Base-by-base conservation (phyloP, 2,797 vertebrate genomes). In the Hydrocynus forskahlii region DNA sequence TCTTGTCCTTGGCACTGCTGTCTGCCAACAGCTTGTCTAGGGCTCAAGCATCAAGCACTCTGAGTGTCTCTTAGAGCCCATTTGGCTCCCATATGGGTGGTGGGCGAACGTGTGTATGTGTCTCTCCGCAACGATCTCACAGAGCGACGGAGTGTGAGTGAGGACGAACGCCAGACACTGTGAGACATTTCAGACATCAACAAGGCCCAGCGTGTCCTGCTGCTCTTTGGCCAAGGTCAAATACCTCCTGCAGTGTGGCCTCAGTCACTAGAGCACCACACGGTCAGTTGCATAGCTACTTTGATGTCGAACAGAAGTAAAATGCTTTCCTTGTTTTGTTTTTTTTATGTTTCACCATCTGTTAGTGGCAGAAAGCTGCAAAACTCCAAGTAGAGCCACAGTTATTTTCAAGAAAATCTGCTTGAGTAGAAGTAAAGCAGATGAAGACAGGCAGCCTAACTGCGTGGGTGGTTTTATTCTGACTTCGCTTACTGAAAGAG, bases 51-150 rank as follows among this genome's bases (percentile, higher is more conserved):
- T 54, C 45, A 43, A 81, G 54, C 72, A 69, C 79, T 55, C n/a
- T 21, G 29, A 64, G 23, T 23, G 23, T 69, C 73, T 75, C 64
- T 70, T 52, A 60, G 64, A 13, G 79, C 71, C 72, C 35, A 35
- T 81, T 81, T 81, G 73, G 80, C 66, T 81, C 57, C 67, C 74
- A 81, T 76, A 81, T 60, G 80, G 66, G 25, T 17, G 50, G 80
- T 81, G 80, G 74, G 80, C 80, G 80, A 63, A 10, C 13, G 66
- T 21, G 66, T 68, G 38, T 68, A 40, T 57, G 74, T 59, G 29
- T 69, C 52, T 74, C 35, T 50, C 54, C 25, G 21, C 79, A 70
- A 13, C 25, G 25, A 70, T 70, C 43, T 54, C 55, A 63, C 80
- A 70, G 25, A 54, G 55, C 70, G 29, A 43, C 66, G 8, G 70